Percentiles rank a stretch among this genome's conserved stretches.
These are phyloP conservation scores for Spisula solida DNA, from an alignment of 2,888 invertebrate species.

Conservation along the genomic window DNA sequence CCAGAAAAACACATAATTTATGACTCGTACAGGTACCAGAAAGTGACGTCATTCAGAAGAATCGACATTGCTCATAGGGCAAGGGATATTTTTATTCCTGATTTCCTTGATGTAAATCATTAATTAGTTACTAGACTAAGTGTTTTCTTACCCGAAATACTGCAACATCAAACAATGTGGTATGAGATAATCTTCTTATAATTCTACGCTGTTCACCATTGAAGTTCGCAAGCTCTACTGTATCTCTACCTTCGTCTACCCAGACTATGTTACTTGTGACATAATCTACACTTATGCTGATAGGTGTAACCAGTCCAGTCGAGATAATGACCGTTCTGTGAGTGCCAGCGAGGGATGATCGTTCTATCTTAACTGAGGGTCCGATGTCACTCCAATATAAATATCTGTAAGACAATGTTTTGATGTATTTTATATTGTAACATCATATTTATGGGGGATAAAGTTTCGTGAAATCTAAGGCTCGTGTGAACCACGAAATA, in stretches of 20 bases:
- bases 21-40: too few species aligned
- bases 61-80: too few species aligned
- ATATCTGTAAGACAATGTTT: conserved; percentile 18
- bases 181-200: conserved; percentile 23
- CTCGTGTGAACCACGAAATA: too few species aligned
- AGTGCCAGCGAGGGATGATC: conserved; percentile 39
- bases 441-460: neutral
- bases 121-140: too few species aligned
- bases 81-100: too few species aligned
- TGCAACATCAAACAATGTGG: conserved; percentile 45
- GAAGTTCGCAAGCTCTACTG: conserved; percentile 41
- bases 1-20: too few species aligned
- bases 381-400: conserved; percentile 58
- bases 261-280: conserved; percentile 24
- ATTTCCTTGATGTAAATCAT: too few species aligned
- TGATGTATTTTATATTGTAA: too few species aligned
- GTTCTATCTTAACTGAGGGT: conserved; percentile 40
- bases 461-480: too few species aligned
- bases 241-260: conserved; percentile 46
- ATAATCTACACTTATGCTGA: conserved; percentile 44
- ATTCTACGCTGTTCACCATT: conserved; percentile 34
- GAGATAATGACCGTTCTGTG: conserved; percentile 40
- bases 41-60: too few species aligned
- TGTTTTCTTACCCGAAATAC: conserved; percentile 24
- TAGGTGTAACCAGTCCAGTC: conserved; percentile 29